Evolutionary conservation across 2,113 vertebrate genomes (phyloP), one percentile per base, ranked within the genome.

Genomic region (Amphiprion ocellaris): DNA sequence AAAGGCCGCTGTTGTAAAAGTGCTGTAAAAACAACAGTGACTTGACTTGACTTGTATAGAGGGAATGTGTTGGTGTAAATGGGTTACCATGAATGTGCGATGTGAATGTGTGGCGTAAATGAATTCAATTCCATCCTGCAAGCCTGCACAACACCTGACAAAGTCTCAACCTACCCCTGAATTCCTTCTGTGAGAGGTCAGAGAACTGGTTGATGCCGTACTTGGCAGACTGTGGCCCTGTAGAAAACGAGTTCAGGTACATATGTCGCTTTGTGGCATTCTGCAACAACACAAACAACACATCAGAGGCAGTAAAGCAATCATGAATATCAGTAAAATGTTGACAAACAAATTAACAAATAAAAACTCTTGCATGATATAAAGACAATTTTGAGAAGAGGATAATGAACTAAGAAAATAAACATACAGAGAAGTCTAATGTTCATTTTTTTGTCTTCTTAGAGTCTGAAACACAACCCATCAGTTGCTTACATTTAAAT

Each of bases 121-220:
- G 4, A 30, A 30, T 30, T 30, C 26, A 60, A 64, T 39, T 11
- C 1, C 14, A 33, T 37, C 37, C 56, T 62, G 33, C 7, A 69
- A 64, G 61, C 0, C 30, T 26, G 46, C 6, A 49, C 7, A 63
- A 59, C 19, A 11, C 10, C 30, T 47, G 33, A 56, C 28, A 37
- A 12, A 70, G 21, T 11, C 19, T 64, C n/a, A 39, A 16, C 70
- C 0, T 93, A 98, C 97, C 95, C 95, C 90, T 96, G 92, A 98
- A 98, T 78, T 97, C 96, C 73, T 95, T 79, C 64, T 93, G 95
- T 52, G 96, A 95, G 54, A 98, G 93, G 53, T 96, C 91, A 68
- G 97, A 98, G 91, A 99, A 98, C 41, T 95, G 94, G 90, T 97
- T 98, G 82, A 97, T 87, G 81, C 97, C 97, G 54, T 97, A 99